These are phyloP conservation scores for Morbakka virulenta DNA, from an alignment of 30 jellyfish, hydroid and myxozoan species.

Conservation along the genomic window DNA sequence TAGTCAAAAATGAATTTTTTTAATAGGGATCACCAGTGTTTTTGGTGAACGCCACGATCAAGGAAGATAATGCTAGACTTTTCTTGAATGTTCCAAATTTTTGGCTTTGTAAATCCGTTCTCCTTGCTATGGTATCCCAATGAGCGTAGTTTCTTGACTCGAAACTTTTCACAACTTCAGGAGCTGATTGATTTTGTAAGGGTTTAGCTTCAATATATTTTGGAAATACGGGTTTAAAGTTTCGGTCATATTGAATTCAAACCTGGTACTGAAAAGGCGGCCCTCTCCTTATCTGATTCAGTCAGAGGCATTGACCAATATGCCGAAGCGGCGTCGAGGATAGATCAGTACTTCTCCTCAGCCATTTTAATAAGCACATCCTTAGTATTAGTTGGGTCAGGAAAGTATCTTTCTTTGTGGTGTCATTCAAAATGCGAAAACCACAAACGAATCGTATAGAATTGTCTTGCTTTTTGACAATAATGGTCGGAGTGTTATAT, in stretches of 20 bases:
- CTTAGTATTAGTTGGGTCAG: no score
- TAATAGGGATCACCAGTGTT: constrained; percentile 1
- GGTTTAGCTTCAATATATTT: constrained; percentile 14
- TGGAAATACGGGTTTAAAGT: no score
- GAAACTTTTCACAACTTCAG: neutral
- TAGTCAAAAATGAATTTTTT: neutral
- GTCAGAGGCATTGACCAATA: constrained; percentile 21
- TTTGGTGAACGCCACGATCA: constrained; percentile 14
- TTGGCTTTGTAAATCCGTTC: neutral
- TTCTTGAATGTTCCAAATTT: neutral
- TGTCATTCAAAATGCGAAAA: no score
- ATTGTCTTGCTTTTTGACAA: no score
- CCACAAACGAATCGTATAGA: no score
- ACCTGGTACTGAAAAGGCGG: constrained; percentile 19
- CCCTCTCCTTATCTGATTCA: neutral
- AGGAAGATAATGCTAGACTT: neutral
- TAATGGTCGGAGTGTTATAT: no score
- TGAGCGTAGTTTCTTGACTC: neutral
- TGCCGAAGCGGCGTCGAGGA: constrained; percentile 21
- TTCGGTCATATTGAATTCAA: neutral
- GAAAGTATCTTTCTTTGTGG: no score
- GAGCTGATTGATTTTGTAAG: constrained; percentile 2
- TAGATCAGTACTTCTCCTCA: constrained; percentile 6
- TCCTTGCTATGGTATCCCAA: constrained; percentile 15
- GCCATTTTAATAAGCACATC: no score